These are phyloP conservation scores for Latrodectus hesperus DNA, from an alignment of 2,888 invertebrate species.

Conservation along the genomic window DNA sequence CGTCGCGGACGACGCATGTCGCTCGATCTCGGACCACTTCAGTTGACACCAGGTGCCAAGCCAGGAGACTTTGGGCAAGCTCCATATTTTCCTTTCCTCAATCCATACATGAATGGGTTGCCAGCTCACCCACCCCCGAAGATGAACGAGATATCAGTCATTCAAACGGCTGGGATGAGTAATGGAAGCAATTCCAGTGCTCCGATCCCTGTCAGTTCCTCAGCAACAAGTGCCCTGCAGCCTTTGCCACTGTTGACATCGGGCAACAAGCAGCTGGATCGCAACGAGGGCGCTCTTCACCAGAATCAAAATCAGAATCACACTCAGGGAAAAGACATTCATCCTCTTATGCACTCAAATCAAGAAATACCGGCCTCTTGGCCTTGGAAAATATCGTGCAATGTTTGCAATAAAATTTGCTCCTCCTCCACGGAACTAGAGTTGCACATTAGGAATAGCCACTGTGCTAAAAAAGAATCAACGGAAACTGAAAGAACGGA, in stretches of 20 bases:
- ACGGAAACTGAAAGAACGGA: slow-evolving; percentile 40
- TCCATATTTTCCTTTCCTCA: slow-evolving; percentile 55
- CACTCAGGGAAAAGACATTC: slow-evolving; percentile 49
- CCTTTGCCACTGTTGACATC: slow-evolving; percentile 44
- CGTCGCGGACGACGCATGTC: slow-evolving; percentile 96
- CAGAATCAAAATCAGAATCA: slow-evolving; percentile 50
- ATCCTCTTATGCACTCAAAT: slow-evolving; percentile 10
- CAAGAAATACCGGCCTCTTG: slow-evolving; percentile 57
- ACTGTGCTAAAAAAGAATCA: slow-evolving; percentile 59
- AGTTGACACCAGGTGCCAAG: slow-evolving; percentile 36
- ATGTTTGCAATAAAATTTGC: slow-evolving; percentile 70
- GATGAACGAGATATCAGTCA: slow-evolving; percentile 69
- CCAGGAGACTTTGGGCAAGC: slow-evolving; percentile 63
- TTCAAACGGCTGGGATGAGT: slow-evolving; percentile 66
- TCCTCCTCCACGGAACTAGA: slow-evolving; percentile 70
- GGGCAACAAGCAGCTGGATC: slow-evolving; percentile 6
- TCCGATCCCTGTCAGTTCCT: slow-evolving; percentile 19
- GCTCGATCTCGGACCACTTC: slow-evolving; percentile 84
- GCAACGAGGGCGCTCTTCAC: slow-evolving; percentile 15
- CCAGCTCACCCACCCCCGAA: slow-evolving; percentile 47
- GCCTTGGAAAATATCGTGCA: slow-evolving; percentile 71
- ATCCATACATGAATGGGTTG: slow-evolving; percentile 65
- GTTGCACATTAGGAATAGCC: slow-evolving; percentile 69
- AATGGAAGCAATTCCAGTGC: slow-evolving; percentile 28
- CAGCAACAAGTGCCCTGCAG: slow-evolving; percentile 33